phyloP scores from a whole-genome alignment of 2,888 invertebrate species.

The Dioctria linearis region DNA sequence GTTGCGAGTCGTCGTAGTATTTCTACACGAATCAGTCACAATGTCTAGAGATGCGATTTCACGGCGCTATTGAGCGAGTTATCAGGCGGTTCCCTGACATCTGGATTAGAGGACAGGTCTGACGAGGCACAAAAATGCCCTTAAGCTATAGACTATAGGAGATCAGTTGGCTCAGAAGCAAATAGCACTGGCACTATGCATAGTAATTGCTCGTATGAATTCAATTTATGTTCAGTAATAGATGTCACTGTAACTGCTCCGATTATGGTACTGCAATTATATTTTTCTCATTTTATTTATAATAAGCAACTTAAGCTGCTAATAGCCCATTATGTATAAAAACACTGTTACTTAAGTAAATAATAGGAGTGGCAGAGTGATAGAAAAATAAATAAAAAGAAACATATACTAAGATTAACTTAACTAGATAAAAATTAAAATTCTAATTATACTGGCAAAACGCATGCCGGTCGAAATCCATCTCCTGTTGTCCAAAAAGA shows the following conservation, averaged over 20 bases:
- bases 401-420: too few relatives aligned
- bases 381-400: too few relatives aligned
- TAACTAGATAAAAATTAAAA: too few relatives aligned
- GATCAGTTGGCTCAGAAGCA: neutral
- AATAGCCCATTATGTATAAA: too few relatives aligned
- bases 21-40: neutral
- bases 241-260: slow-evolving; percentile 37
- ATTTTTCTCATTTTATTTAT: too few relatives aligned
- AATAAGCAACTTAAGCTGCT: too few relatives aligned
- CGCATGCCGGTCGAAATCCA: too few relatives aligned
- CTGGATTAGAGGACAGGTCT: slow-evolving; percentile 31
- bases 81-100: slow-evolving; percentile 24
- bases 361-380: too few relatives aligned
- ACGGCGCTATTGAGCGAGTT: slow-evolving; percentile 39
- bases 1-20: neutral
- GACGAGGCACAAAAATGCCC: slow-evolving; percentile 6
- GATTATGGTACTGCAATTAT: neutral
- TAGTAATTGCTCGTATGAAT: slow-evolving; percentile 40
- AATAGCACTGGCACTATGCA: slow-evolving; percentile 15
- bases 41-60: neutral
- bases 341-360: too few relatives aligned
- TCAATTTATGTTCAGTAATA: slow-evolving; percentile 30
- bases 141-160: neutral
- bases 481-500: too few relatives aligned
- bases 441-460: too few relatives aligned